phyloP scores from a whole-genome alignment of 1,140 invertebrate genomes.

The Drosophila asahinai region DNA sequence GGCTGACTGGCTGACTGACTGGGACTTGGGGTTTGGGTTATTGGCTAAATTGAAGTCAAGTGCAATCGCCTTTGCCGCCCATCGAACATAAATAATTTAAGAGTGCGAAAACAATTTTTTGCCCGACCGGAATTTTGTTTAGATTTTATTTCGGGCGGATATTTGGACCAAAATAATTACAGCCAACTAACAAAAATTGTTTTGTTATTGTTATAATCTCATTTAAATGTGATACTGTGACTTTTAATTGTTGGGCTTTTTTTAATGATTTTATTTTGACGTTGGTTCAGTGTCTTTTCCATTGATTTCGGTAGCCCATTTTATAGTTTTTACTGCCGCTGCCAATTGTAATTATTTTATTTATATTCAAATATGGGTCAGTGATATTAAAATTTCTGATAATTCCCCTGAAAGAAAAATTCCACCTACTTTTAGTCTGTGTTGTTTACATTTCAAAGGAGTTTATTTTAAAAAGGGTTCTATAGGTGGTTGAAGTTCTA shows the following conservation, averaged over 20 bases:
- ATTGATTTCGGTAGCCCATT: conserved; percentile 6
- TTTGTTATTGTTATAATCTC: conserved; percentile 40
- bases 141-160: conserved; percentile 16
- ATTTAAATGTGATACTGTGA: conserved; percentile 34
- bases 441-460: too few species aligned
- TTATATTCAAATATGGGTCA: conserved; percentile 19
- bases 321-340: conserved; percentile 17
- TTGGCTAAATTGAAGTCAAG: conserved; percentile 60
- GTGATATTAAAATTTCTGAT: conserved; percentile 26
- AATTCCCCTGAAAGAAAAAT: background rate
- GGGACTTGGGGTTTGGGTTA: conserved; percentile 22
- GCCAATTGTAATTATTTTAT: conserved; percentile 21
- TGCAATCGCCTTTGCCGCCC: conserved; percentile 35
- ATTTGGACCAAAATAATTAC: conserved; percentile 19
- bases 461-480: too few species aligned
- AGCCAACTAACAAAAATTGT: conserved; percentile 3
- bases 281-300: background rate
- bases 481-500: too few species aligned
- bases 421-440: too few species aligned
- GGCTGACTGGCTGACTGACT: background rate
- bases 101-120: conserved; percentile 40
- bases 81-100: conserved; percentile 51
- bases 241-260: conserved; percentile 37
- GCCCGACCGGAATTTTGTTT: conserved; percentile 14
- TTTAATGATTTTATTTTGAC: conserved; percentile 33